These are phyloP conservation scores for Nomada ferruginata DNA, from an alignment of 2,888 invertebrate species.

Conservation along the genomic window DNA sequence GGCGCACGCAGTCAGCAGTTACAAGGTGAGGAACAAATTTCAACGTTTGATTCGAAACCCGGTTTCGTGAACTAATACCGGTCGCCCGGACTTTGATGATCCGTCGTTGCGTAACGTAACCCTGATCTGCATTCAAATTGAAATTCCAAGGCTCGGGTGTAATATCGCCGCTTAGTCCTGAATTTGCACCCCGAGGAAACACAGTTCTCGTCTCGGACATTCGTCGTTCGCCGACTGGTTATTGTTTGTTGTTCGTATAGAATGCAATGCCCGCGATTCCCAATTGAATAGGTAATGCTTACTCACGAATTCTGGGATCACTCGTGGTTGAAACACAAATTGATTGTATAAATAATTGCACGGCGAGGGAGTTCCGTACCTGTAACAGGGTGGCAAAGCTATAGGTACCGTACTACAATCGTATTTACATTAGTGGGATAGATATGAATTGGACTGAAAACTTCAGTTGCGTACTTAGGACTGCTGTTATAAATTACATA, in stretches of 20 bases:
- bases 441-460: too few relatives aligned
- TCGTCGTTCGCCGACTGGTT: conserved; percentile 1
- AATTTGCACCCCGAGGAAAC: conserved; percentile 38
- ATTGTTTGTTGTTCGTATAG: conserved; percentile 18
- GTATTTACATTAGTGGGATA: not conserved
- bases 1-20: conserved; percentile 94
- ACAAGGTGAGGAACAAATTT: conserved; percentile 88
- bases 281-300: too few relatives aligned
- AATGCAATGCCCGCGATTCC: not conserved
- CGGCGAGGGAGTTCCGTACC: too few relatives aligned
- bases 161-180: conserved; percentile 28
- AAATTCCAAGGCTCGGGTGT: conserved; percentile 35
- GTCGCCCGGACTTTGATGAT: not conserved
- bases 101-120: conserved; percentile 3
- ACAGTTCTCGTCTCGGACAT: conserved; percentile 9
- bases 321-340: not conserved
- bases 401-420: too few relatives aligned
- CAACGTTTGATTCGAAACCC: not conserved
- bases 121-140: conserved; percentile 51
- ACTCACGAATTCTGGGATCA: not conserved
- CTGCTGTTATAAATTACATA: too few relatives aligned
- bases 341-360: not conserved
- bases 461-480: too few relatives aligned
- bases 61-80: not conserved
- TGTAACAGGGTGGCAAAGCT: too few relatives aligned